Conservation (phyloP, 2,797 vertebrate genomes). For the Danio aesculapii region DNA sequence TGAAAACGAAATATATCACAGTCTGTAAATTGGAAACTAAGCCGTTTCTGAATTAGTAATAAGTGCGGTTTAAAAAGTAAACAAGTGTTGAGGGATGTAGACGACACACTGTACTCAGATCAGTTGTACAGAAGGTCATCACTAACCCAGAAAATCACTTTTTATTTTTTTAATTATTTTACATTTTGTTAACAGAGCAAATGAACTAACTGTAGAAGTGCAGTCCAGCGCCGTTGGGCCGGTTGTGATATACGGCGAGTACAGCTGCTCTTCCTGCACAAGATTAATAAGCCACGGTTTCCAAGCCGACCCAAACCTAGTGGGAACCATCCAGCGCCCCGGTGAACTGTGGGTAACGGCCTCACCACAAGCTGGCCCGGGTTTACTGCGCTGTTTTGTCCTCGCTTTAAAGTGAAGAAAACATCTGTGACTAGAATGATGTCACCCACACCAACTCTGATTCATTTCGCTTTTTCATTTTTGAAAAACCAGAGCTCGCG, state of each 20-base stretch:
- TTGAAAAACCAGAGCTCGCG: no score
- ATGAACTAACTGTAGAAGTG: conserved; percentile 22
- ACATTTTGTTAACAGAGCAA: conserved; percentile 13
- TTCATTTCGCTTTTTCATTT: neutral
- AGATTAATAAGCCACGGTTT: conserved; percentile 99
- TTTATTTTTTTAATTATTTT: no score
- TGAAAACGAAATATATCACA: no score
- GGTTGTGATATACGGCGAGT: conserved; percentile 89
- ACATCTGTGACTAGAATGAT: conserved; percentile 93
- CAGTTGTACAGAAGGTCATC: no score
- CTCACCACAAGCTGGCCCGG: conserved; percentile 94
- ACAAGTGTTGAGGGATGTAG: no score
- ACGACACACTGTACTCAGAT: no score
- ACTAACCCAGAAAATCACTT: no score
- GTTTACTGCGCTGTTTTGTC: conserved; percentile 91
- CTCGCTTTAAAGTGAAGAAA: conserved; percentile 83
- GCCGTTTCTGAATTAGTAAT: no score
- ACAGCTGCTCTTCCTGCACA: conserved; percentile 99
- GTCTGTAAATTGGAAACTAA: no score
- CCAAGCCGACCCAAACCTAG: conserved; percentile 99
- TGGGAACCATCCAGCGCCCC: conserved; percentile 96
- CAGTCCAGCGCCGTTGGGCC: conserved; percentile 75
- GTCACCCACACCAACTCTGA: conserved; percentile 76
- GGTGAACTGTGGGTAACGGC: conserved; percentile 95
- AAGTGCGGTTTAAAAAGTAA: no score